Conservation (phyloP, 2,888 invertebrate species). For the Oligia latruncula region DNA sequence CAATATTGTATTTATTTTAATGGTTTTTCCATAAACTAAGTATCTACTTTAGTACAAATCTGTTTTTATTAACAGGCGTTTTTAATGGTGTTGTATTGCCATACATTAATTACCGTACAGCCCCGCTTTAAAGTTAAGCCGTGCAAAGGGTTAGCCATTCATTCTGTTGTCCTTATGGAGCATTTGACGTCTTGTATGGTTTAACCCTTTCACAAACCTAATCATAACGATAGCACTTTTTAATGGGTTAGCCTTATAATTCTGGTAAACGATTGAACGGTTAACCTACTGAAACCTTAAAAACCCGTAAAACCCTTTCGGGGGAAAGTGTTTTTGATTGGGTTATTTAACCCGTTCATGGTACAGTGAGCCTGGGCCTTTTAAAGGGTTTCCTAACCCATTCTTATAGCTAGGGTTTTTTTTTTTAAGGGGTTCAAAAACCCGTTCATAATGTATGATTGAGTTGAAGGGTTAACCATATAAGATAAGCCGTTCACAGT, state of each 20-base stretch:
- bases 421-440: neutral
- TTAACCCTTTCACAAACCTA: neutral
- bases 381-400: neutral
- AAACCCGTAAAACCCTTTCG: neutral
- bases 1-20: neutral
- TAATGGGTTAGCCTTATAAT: neutral
- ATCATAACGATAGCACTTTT: neutral
- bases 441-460: neutral
- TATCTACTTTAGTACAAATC: neutral
- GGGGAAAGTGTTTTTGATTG: neutral
- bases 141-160: neutral
- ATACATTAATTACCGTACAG: neutral
- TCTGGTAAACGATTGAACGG: neutral
- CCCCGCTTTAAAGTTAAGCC: too few relatives aligned
- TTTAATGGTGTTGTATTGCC: neutral
- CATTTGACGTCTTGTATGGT: neutral
- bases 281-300: neutral
- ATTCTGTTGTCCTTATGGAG: neutral
- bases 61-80: neutral
- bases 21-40: neutral
- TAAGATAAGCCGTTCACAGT: neutral
- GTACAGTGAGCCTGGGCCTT: neutral
- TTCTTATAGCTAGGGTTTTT: neutral
- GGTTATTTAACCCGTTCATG: neutral
- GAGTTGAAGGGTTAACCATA: neutral